Conservation (phyloP, 2,113 vertebrate species). For the Coreoperca whiteheadi region DNA sequence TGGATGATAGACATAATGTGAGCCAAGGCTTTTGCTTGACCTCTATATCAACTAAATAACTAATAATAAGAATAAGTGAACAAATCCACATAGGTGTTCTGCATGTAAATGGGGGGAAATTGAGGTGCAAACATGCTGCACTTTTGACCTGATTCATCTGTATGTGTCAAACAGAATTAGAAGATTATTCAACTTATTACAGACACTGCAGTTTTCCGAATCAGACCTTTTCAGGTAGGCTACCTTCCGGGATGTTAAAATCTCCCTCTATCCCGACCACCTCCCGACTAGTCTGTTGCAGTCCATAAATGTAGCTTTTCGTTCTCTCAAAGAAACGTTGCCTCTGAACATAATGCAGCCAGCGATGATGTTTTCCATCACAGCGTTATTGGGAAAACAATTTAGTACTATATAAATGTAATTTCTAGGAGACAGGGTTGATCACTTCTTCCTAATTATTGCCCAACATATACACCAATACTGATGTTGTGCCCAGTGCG, state of each 20-base stretch:
- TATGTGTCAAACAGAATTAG: not conserved
- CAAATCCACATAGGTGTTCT: not conserved
- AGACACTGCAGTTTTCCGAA: not conserved
- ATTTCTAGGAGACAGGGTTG: too few species aligned
- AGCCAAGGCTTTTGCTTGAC: conserved; percentile 19
- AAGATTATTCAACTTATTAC: not conserved
- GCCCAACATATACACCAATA: too few species aligned
- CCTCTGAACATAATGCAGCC: too few species aligned
- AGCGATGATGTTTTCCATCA: too few species aligned
- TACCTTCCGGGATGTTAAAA: not conserved
- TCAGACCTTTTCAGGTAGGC: not conserved
- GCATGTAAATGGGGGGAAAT: not conserved
- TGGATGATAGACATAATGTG: conserved; percentile 17
- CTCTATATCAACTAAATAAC: conserved; percentile 18
- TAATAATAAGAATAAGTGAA: not conserved
- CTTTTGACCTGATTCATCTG: conserved; percentile 1
- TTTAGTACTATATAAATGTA: too few species aligned
- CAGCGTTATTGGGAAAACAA: too few species aligned
- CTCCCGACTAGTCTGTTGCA: too few species aligned
- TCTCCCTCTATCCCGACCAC: too few species aligned
- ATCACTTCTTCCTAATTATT: too few species aligned
- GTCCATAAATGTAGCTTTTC: too few species aligned
- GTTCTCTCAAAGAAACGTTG: too few species aligned
- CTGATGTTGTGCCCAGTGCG: too few species aligned
- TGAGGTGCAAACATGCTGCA: not conserved